phyloP scores from a whole-genome alignment of 2,888 invertebrate genomes.

The Dascillus cervinus region DNA sequence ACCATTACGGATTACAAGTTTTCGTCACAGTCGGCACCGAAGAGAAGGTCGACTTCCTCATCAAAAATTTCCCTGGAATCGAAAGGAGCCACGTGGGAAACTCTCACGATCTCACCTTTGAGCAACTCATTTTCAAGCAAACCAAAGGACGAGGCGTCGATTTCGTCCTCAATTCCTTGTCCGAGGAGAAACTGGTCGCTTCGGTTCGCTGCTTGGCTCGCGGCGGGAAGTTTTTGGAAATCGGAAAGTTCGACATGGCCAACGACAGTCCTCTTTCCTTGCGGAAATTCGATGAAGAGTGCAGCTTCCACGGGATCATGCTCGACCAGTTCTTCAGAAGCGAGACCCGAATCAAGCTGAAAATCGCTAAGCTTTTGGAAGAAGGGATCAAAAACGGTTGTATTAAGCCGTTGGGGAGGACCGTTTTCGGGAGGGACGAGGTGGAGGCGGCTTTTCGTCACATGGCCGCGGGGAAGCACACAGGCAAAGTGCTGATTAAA shows the following conservation, averaged over 20 bases:
- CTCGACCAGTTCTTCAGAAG: constrained; percentile 57
- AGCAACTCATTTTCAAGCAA: constrained; percentile 68
- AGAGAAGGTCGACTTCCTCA: constrained; percentile 57
- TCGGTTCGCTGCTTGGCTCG: constrained; percentile 54
- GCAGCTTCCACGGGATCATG: constrained; percentile 70
- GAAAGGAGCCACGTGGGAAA: constrained; percentile 59
- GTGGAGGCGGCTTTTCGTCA: constrained; percentile 65
- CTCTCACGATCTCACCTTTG: constrained; percentile 81
- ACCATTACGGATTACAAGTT: constrained; percentile 56
- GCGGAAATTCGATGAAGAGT: constrained; percentile 61
- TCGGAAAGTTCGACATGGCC: constrained; percentile 77
- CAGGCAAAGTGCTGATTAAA: constrained; percentile 59
- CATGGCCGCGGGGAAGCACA: constrained; percentile 66
- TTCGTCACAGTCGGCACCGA: constrained; percentile 64
- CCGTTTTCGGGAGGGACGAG: constrained; percentile 56
- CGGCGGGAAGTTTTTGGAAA: constrained; percentile 70
- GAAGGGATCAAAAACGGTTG: constrained; percentile 55
- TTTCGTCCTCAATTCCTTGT: constrained; percentile 81
- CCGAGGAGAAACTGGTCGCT: constrained; percentile 82
- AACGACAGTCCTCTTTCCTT: constrained; percentile 57
- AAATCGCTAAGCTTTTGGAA: constrained; percentile 39
- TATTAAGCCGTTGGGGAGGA: constrained; percentile 60
- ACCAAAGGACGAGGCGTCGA: constrained; percentile 88
- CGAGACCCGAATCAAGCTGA: constrained; percentile 42
- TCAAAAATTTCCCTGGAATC: constrained; percentile 44